Percentiles rank a stretch among this genome's conserved stretches.
phyloP scores from a whole-genome alignment of 2,888 invertebrate genomes.

The Drosophila monieri region DNA sequence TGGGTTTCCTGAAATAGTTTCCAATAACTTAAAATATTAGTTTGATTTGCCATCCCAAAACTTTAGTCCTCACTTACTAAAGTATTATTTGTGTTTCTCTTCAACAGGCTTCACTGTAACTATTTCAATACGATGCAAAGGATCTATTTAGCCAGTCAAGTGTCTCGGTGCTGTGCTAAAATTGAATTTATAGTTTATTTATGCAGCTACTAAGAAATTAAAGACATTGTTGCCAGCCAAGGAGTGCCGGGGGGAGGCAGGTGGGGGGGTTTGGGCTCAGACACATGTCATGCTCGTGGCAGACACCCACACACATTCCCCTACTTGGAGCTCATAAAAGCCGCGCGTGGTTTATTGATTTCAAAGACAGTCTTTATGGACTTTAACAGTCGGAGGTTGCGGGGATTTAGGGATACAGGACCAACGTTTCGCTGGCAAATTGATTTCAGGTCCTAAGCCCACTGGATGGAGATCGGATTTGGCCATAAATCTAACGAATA shows the following conservation, averaged over 20 bases:
- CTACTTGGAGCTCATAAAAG: constrained; percentile 66
- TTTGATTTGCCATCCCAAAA: background rate
- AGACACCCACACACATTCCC: constrained; percentile 20
- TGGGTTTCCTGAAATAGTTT: background rate
- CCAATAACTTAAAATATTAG: background rate
- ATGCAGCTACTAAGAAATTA: constrained; percentile 79
- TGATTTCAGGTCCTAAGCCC: constrained; percentile 56
- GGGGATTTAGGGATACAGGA: background rate
- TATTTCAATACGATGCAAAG: constrained; percentile 11
- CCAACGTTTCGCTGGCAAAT: constrained; percentile 37
- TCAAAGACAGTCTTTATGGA: constrained; percentile 64
- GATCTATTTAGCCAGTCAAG: constrained; percentile 51
- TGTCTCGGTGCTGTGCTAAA: constrained; percentile 57
- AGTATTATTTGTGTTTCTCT: background rate
- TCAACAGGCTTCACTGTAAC: constrained; percentile 3
- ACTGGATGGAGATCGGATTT: constrained; percentile 5
- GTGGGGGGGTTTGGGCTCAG: constrained; percentile 39
- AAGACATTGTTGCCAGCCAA: constrained; percentile 50
- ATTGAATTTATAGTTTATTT: constrained; percentile 78
- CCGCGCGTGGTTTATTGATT: constrained; percentile 73
- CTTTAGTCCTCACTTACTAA: no score
- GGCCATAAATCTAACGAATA: constrained; percentile 54
- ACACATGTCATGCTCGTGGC: constrained; percentile 63
- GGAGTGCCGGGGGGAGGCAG: background rate
- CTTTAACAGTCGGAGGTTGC: constrained; percentile 52